A percentile compares a stretch with the other conserved stretches of the same genome.
phyloP scores from a whole-genome alignment of 2,888 invertebrate species.

The Aspidapion aeneum region DNA sequence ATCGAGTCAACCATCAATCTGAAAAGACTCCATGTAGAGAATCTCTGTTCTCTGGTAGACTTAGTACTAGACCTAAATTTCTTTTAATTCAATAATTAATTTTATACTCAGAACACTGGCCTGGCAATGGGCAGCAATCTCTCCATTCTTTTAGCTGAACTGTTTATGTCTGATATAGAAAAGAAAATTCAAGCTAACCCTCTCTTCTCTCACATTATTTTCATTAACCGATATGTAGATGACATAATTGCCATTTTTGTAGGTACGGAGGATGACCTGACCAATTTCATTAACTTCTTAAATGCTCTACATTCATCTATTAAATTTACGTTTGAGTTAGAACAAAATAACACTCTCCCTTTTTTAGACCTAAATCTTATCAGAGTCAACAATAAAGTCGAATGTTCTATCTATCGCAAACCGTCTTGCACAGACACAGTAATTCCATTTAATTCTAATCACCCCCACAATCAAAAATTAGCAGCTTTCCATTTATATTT shows the following conservation, averaged over 20 bases:
- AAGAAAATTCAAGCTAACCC: background rate
- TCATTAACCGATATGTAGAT: background rate
- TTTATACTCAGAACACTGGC: background rate
- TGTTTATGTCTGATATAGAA: background rate
- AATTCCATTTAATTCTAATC: background rate
- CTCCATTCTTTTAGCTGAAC: background rate
- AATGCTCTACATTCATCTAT: background rate
- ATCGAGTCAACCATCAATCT: background rate
- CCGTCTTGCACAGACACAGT: background rate
- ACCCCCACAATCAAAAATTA: background rate
- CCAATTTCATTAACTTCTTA: background rate
- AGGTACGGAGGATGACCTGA: background rate
- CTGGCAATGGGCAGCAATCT: background rate
- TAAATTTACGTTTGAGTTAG: background rate
- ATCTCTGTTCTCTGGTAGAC: background rate
- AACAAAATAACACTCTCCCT: background rate
- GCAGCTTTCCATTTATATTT: background rate
- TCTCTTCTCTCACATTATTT: background rate
- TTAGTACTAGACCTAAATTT: background rate
- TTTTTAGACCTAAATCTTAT: background rate
- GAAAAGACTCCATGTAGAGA: background rate
- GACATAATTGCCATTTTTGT: background rate
- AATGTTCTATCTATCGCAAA: constrained; percentile 1
- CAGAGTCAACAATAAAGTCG: background rate
- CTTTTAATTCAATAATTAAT: background rate